Percentiles rank a stretch among this genome's conserved stretches.
Evolutionary conservation across 2,888 invertebrate species (phyloP).

Genomic region (Sinelater perroti): DNA sequence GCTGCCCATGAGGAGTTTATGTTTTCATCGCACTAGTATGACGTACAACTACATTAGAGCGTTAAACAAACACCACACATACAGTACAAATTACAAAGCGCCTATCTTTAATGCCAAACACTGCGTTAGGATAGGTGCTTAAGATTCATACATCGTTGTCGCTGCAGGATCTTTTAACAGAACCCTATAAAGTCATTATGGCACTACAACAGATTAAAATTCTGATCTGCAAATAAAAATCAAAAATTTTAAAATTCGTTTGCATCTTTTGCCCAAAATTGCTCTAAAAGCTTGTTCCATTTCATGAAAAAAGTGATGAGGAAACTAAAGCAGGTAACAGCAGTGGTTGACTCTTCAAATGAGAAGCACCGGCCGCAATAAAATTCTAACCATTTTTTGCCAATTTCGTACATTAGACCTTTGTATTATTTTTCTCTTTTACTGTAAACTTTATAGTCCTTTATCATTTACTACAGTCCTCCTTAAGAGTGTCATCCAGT

Average conservation of each 20-base stretch:
- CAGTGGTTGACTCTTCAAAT: no score
- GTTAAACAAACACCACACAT: slow-evolving; percentile 15
- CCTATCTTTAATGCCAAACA: slow-evolving; percentile 11
- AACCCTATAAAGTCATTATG: not conserved
- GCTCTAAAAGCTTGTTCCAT: no score
- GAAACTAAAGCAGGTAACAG: no score
- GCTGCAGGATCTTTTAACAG: not conserved
- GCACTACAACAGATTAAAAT: not conserved
- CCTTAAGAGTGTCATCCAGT: slow-evolving; percentile 79
- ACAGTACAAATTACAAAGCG: slow-evolving; percentile 18
- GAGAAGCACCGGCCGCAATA: no score
- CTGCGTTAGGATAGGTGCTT: not conserved
- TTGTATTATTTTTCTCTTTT: no score
- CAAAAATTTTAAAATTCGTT: slow-evolving; percentile 9
- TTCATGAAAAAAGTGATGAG: no score
- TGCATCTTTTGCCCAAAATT: no score
- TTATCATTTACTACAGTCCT: slow-evolving; percentile 66
- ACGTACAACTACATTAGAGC: not conserved
- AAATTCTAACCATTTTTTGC: no score
- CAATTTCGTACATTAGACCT: no score
- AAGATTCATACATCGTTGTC: not conserved
- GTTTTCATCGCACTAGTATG: not conserved
- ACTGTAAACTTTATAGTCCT: slow-evolving; percentile 21
- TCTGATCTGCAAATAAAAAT: not conserved
- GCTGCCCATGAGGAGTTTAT: not conserved